phyloP scores from a whole-genome alignment of 1,140 invertebrate genomes.

The Drosophila triauraria region DNA sequence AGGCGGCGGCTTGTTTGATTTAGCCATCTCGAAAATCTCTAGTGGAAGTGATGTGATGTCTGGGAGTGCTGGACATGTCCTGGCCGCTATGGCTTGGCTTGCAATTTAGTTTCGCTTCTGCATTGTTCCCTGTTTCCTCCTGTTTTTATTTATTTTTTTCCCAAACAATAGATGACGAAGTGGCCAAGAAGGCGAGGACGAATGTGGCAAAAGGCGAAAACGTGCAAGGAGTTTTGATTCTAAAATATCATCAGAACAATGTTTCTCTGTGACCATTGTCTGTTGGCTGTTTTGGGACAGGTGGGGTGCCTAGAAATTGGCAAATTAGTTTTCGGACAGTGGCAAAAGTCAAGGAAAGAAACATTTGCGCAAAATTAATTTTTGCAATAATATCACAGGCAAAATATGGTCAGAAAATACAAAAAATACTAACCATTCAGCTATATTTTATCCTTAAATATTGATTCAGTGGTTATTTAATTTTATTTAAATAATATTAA shows the following conservation, averaged over 20 bases:
- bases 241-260: slow-evolving; percentile 30
- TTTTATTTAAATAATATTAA: too few relatives aligned
- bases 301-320: slow-evolving; percentile 11
- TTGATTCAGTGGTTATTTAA: too few relatives aligned
- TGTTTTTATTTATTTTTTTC: neutral
- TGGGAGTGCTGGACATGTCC: slow-evolving; percentile 19
- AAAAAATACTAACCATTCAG: too few relatives aligned
- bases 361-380: neutral
- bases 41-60: neutral
- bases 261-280: slow-evolving; percentile 12
- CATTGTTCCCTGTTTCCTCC: neutral
- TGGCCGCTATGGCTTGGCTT: slow-evolving; percentile 44
- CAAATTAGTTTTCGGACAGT: slow-evolving; percentile 17
- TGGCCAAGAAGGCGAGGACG: slow-evolving; percentile 1
- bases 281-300: slow-evolving; percentile 2
- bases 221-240: slow-evolving; percentile 63
- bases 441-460: too few relatives aligned
- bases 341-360: neutral
- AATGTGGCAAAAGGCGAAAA: slow-evolving; percentile 41
- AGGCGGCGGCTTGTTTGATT: too few relatives aligned
- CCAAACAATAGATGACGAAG: slow-evolving; percentile 43
- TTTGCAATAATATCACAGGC: too few relatives aligned
- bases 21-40: slow-evolving; percentile 3
- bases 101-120: slow-evolving; percentile 59
- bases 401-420: too few relatives aligned